Evolutionary conservation across 2,113 vertebrate species (phyloP), one percentile per base, ranked within the genome.

Genomic region (Marmota monax): DNA sequence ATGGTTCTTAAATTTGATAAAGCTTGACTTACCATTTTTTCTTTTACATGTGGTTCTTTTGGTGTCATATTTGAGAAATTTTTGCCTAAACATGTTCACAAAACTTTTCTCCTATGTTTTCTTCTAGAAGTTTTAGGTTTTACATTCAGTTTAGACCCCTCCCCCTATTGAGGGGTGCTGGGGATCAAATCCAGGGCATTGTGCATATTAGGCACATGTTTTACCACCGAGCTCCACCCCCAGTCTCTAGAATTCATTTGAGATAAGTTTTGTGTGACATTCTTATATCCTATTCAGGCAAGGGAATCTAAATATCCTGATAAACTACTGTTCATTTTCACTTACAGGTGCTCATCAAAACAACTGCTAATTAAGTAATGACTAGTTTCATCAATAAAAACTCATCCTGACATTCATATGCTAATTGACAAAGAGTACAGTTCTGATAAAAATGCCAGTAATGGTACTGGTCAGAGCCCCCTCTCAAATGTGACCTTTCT

Each of bases 1-100:
- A 85, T 32, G 13, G 6, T 48, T 95, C 96, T 90, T 86, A 65
- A 93, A 83, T 92, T 90, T 74, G 74, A 77, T 86, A 23, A 92
- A 74, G 12, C 73, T 88, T 25, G 77, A 56, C 32, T 87, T 83
- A 61, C 8, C 53, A 14, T 76, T 83, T 65, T 77, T 95, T 77
- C 13, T 70, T 92, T 93, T 58, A 70, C 83, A 70, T n/a, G 27
- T 51, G 42, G 51, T 73, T 6, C 20, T 88, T 76, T 69, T n/a
- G 51, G 79, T 29, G 17, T 92, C 20, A 48, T 42, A 53, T 69
- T 86, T 94, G 80, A 86, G 53, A 94, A 92, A 65, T 73, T 6
- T 29, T 56, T 77, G 37, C 61, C 58, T 7, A 92, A 67, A 58
- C 16, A 84, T 93, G 7, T 45, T 61, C 39, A 93, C n/a, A 39